Conservation (phyloP, 2,113 vertebrate genomes). For the Irena cyanogastra region DNA sequence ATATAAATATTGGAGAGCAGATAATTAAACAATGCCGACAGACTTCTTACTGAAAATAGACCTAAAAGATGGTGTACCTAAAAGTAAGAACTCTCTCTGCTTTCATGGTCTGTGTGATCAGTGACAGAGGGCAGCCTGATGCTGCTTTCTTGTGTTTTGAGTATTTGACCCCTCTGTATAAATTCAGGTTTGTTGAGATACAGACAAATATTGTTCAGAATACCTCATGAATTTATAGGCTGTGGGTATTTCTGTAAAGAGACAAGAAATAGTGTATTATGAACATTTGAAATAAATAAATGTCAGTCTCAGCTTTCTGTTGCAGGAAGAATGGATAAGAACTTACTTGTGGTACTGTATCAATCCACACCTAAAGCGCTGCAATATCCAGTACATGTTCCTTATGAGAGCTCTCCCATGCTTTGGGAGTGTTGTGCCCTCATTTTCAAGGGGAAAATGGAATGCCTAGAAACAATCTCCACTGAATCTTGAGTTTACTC, state of each 20-base stretch:
- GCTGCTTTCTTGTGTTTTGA: neutral
- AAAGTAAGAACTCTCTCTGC: neutral
- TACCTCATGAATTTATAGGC: neutral
- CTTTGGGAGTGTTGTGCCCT: neutral
- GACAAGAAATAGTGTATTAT: neutral
- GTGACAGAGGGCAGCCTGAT: neutral
- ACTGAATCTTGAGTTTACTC: neutral
- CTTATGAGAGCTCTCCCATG: too few species aligned
- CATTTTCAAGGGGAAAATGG: neutral
- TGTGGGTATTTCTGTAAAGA: neutral
- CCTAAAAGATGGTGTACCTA: neutral
- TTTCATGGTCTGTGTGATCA: neutral
- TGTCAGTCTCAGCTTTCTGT: neutral
- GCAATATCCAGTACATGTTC: neutral
- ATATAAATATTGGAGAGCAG: conserved; percentile 3
- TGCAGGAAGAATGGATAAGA: neutral
- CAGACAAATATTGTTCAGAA: neutral
- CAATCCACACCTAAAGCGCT: neutral
- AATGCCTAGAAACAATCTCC: neutral
- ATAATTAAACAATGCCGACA: neutral
- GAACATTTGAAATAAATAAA: neutral
- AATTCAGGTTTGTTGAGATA: neutral
- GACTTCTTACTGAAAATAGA: neutral
- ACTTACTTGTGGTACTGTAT: neutral
- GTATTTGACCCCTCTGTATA: neutral